Evolutionary conservation across 2,797 vertebrate genomes (phyloP), one percentile per base, ranked within the genome.

Genomic region (Dryobates pubescens): DNA sequence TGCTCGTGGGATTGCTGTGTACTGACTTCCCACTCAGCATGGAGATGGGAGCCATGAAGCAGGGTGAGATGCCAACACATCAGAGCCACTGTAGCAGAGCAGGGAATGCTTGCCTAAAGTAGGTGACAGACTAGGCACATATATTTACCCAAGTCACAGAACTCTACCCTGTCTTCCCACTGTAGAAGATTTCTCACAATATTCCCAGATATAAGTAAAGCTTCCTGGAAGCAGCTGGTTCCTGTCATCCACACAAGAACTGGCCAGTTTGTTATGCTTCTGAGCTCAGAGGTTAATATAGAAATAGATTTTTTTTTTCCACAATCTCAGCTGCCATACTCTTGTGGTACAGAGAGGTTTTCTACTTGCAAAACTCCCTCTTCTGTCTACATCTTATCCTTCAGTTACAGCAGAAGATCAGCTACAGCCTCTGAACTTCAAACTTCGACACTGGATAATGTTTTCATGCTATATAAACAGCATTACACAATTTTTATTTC

Each of bases 1-100:
- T 14, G 59, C 34, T 24, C 6, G 19, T 14, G 61, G 27, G 26
- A 34, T 1, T 38, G 17, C 0, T 68, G 13, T 0, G 7, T 3
- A 8, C 26, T 3, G 9, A 20, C 17, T 16, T 17, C 4, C 17
- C 11, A 2, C n/a, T n/a, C 63, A 5, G 17, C 1, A 1, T 27
- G 24, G 51, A 23, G 36, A 17, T 3, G 13, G 59, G 36, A 56
- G 51, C 45, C 17, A 13, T 12, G 41, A 56, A 62, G 53, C 32
- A 54, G 15, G 36, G 24, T 14, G 61, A 45, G 59, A 30, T 1
- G 1, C 49, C 49, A 51, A 14, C 3, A 30, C 49, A 8, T 12
- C 10, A 0, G 1, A 53, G 26, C 22, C 4, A 10, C 64, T 45
- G 8, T 18, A 64, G 20, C 7, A 72, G 78, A 16, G 51, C 0